Conservation (phyloP, 2,888 invertebrate species). For the Elgonia sp. region DNA sequence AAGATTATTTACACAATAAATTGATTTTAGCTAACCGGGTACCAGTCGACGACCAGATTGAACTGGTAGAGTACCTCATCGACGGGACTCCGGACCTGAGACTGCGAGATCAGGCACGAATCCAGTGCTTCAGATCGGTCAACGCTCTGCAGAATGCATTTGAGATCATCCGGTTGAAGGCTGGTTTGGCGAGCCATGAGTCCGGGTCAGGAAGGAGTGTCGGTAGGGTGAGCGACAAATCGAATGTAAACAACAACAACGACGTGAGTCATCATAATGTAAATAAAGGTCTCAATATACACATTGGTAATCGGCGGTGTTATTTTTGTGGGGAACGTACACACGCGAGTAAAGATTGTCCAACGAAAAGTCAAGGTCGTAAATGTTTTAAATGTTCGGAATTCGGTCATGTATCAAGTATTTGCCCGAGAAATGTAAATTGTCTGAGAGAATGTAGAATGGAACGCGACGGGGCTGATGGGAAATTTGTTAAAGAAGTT, state of each 20-base stretch:
- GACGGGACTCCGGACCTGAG: conserved; percentile 31
- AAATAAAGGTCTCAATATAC: neutral
- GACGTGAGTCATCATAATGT: neutral
- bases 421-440: conserved; percentile 17
- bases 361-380: conserved; percentile 51
- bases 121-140: conserved; percentile 7
- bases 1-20: conserved; percentile 53
- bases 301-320: neutral
- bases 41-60: conserved; percentile 53
- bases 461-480: neutral
- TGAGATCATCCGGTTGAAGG: conserved; percentile 9
- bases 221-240: too few species aligned
- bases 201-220: conserved; percentile 20
- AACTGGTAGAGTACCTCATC: conserved; percentile 53
- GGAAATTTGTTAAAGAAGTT: conserved; percentile 28
- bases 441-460: neutral
- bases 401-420: conserved; percentile 23
- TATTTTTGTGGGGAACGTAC: conserved; percentile 3
- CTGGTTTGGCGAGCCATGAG: neutral
- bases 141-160: conserved; percentile 29
- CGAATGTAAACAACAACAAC: neutral
- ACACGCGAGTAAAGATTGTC: conserved; percentile 38
- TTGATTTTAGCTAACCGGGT: conserved; percentile 45
- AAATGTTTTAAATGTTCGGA: conserved; percentile 42
- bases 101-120: conserved; percentile 34